Evolutionary conservation across 2,888 invertebrate genomes (phyloP), one percentile per base, ranked within the genome.

Genomic region (Stenolophus ochropezus): DNA sequence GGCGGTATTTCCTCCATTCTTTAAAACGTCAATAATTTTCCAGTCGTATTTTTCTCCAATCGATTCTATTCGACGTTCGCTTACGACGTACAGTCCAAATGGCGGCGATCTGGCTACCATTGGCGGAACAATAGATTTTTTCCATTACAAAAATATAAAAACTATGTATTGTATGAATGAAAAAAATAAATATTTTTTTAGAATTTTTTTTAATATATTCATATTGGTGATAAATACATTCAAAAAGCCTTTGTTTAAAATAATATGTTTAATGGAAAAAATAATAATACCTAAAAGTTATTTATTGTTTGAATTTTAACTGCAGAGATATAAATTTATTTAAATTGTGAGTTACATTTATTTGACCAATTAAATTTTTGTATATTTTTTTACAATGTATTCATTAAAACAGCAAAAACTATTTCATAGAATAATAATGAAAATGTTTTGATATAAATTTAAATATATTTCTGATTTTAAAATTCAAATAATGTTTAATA

Each of bases 1-100:
- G 20, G 5, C 20, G 20, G 21, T 8, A 25, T 61, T 61, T 61
- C 23, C 23, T 23, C 14, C 23, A 23, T 69, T 69, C 33, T 69
- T 69, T 69, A 33, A 69, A 61, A 69, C 33, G 65, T 69, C 65
- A 69, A 69, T 69, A 69, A 69, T 69, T 69, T 69, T 69, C 65
- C 61, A 61, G 61, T 61, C 23, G 21, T 25, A 25, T 61, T 61
- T 61, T 61, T 61, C 61, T 61, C 61, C 65, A 69, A 69, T 69
- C 65, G 65, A 69, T 69, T 69, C 65, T 69, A 33, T 69, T 69
- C 65, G 65, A 23, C 61, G 61, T 23, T 61, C 27, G 61, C 33
- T 42, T 42, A 42, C 33, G 33, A 42, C 33, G 33, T 42, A 42
- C 4, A 69, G 65, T 69, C 16, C 42, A 6, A 69, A 18, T 69